Conservation (phyloP, 2,113 vertebrate species). For the Eudyptes chrysolophus region DNA sequence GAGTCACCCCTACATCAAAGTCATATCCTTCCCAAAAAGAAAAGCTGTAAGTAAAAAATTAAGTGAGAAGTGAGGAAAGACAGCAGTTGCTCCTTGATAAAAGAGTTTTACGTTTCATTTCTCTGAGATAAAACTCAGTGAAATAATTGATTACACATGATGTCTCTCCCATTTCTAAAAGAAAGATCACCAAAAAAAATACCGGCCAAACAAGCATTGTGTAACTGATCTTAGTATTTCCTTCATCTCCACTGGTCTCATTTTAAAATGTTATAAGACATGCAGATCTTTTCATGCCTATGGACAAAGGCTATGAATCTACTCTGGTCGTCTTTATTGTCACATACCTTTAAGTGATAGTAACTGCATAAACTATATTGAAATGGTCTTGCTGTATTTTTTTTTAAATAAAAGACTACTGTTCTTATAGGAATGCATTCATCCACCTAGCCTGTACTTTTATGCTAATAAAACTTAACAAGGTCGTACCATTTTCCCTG, state of each 20-base stretch:
- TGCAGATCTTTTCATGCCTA: not conserved
- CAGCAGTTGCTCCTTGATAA: not conserved
- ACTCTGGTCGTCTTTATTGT: not conserved
- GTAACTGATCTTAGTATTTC: not conserved
- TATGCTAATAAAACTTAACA: not conserved
- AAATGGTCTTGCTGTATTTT: not conserved
- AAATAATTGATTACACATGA: not conserved
- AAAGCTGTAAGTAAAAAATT: not conserved
- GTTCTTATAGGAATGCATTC: not conserved
- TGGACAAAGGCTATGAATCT: not conserved
- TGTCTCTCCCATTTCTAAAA: not conserved
- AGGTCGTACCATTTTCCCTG: not conserved
- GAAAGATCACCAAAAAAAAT: not conserved
- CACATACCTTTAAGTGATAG: not conserved
- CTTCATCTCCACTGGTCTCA: not conserved
- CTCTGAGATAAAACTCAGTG: not conserved
- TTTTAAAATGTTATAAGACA: not conserved
- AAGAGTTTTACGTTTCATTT: not conserved
- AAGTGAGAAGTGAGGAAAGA: not conserved
- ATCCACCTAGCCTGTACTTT: not conserved
- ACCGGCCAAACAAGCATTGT: not conserved
- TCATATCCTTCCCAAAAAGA: not conserved
- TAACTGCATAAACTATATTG: not conserved
- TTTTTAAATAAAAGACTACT: not conserved
- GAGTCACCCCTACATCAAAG: not conserved